These are phyloP conservation scores for Xiphophorus maculatus DNA, from an alignment of 2,113 vertebrate species.

Conservation along the genomic window DNA sequence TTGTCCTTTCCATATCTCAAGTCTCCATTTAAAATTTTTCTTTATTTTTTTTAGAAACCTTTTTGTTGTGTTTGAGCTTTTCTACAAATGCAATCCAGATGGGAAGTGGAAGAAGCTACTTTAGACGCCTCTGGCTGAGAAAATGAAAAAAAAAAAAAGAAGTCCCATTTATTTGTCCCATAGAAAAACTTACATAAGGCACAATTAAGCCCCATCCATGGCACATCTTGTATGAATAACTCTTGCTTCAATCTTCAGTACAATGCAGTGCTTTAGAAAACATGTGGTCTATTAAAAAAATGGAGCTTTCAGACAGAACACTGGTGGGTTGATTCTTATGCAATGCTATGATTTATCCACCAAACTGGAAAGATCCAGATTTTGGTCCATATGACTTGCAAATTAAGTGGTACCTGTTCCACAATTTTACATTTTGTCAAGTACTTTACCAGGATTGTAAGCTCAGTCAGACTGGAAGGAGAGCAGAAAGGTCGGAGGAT, in stretches of 20 bases:
- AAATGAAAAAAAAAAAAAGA: constrained; percentile 3
- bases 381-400: not conserved
- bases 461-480: too few relatives aligned
- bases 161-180: constrained; percentile 17
- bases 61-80: constrained; percentile 4
- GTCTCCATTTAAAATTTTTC: not conserved
- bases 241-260: constrained; percentile 3
- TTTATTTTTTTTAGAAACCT: not conserved
- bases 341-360: not conserved
- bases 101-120: constrained; percentile 10
- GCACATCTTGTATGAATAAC: constrained; percentile 5
- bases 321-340: not conserved
- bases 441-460: too few relatives aligned
- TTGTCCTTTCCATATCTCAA: not conserved
- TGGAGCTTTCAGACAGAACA: not conserved
- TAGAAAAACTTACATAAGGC: constrained; percentile 14
- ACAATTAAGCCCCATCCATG: constrained; percentile 1
- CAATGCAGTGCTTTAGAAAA: constrained; percentile 1
- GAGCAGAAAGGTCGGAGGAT: too few relatives aligned
- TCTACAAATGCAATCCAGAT: constrained; percentile 16
- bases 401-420: not conserved
- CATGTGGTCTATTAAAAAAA: not conserved
- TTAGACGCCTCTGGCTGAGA: constrained; percentile 8
- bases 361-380: not conserved
- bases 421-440: not conserved